Base-by-base conservation (phyloP, 2,797 vertebrate species). In the Erithacus rubecula region DNA sequence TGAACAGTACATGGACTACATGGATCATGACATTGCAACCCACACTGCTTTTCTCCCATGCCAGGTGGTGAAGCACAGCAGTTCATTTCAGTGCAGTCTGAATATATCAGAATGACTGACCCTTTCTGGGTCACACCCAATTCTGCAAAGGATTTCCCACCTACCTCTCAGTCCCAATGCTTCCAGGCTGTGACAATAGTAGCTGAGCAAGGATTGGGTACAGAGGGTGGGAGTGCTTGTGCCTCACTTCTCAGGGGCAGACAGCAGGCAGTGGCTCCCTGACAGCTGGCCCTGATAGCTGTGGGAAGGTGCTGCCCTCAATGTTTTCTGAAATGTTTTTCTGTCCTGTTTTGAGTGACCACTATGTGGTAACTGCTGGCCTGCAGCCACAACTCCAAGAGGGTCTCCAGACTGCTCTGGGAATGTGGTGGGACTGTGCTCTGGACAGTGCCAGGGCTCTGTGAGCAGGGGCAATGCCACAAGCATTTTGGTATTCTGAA, bases 401-500 rank as follows among this genome's bases (percentile, higher is more conserved):
- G 1, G 22, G 4, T 1, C 3, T 4, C 30, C 30, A 56, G 27
- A 23, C 29, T 74, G 23, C 34, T 60, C 30, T 70, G 46, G 27
- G 22, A 12, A 41, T 36, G 17, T 55, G n/a, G 41, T 75, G 37
- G n/a, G 19, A 37, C 46, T 58, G 13, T 59, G n/a, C 15, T 46
- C 75, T 68, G 34, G 12, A 37, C 29, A n/a, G 29, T 29, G 24
- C 49, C 24, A 18, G 68, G 18, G 51, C 27, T 58, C 68, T 64
- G 41, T 46, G 70, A 68, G 56, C 15, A 20, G 11, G 27, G 10
- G 4, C 26, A 84, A n/a, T 11, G 36, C 9, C 41, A 63, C 36
- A 81, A 81, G 59, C 1, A 55, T 55, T 51, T 81, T 0, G 0
- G 3, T 56, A 29, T 32, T 69, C 41, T 34, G 24, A 60, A 60